Base-by-base conservation (phyloP, 1,140 invertebrate genomes). In the Zaprionus kolodkinae region DNA sequence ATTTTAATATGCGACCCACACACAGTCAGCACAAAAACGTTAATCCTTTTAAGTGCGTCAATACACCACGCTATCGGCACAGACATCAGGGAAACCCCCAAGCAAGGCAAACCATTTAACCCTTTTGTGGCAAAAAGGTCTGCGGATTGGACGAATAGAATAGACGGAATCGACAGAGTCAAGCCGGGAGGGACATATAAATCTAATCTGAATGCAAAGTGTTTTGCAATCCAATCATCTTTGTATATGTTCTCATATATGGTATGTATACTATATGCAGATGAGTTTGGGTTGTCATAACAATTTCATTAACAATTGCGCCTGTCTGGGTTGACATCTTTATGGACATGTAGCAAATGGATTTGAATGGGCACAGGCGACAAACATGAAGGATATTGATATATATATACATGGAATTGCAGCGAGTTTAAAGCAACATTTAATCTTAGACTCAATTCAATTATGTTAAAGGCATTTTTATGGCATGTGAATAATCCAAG, bases 1-100 rank as follows among this genome's bases (percentile, higher is more conserved):
- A 65, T 68, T 77, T 87, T 79, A 73, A 86, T 86, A 87, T 81
- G 65, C 80, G 40, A 38, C 73, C 65, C 15, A 63, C 36, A n/a
- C 38, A 56, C 77, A 65, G 84, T 79, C 66, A 86, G 80, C 80
- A 88, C 40, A 72, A 76, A 77, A 88, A 84, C 78, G 60, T 77
- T 87, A 87, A 87, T 87, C 84, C 80, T 87, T 87, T 87, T 88
- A 87, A 87, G 84, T 87, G 84, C 78, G 76, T 69, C 83, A 56
- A 67, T 68, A 71, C 45, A 36, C 12, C 43, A 61, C 1, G 48
- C n/a, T 63, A 76, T 76, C 74, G 63, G 38, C 13, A 17, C 30
- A 76, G 69, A 76, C 74, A 76, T 72, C 74, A 63, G 40, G 27
- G 68, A 57, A 70, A 38, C 36, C 13, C 36, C 52, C n/a, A n/a